Evolutionary conservation across 1,140 invertebrate genomes (phyloP), one percentile per base, ranked within the genome.

Genomic region (Procambarus virginalis): DNA sequence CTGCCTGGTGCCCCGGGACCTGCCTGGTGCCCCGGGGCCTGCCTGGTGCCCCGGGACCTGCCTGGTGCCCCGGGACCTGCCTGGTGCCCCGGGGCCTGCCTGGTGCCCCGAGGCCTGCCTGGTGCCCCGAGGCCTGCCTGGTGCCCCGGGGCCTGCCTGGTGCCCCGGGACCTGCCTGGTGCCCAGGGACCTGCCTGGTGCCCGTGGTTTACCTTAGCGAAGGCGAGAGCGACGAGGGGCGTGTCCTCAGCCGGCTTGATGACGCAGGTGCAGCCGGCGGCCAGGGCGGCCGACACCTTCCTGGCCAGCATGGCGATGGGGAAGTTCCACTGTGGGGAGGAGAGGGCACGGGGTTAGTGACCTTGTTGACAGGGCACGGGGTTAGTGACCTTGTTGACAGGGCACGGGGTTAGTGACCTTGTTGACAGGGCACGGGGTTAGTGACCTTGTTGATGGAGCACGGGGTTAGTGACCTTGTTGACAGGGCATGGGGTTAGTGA

Each of bases 161-260:
- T 34, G 34, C 34, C 34, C n/a, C n/a, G n/a, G n/a, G 34, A 34
- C 34, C 34, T 34, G 34, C 34, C 34, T 34, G 34, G 34, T 34
- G 34, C 34, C 34, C 34, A 0, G 34, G 1, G 34, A 1, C 34
- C 34, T 1, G 34, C 34, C 34, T 34, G 34, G 34, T 34, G 34
- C 34, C 34, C n/a, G n/a, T 34, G 6, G 20, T 20, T 89, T 89
- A 89, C 80, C 95, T 89, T 92, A 90, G 94, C 95, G 2, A 95
- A 87, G 49, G 94, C 95, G 0, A 95, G 92, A 22, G 95, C 95
- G 55, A 94, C 94, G 48, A 94, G 93, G 0, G 95, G 95, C 0
- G 95, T 96, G 85, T 95, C 94, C 92, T 94, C 94, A 1, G 95
- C 94, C n/a, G 95, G 95, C 91, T 95, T 95, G 20, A 95, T 86